These are phyloP conservation scores for Amblyornis subalaris DNA, from an alignment of 2,113 vertebrate species.

Conservation along the genomic window DNA sequence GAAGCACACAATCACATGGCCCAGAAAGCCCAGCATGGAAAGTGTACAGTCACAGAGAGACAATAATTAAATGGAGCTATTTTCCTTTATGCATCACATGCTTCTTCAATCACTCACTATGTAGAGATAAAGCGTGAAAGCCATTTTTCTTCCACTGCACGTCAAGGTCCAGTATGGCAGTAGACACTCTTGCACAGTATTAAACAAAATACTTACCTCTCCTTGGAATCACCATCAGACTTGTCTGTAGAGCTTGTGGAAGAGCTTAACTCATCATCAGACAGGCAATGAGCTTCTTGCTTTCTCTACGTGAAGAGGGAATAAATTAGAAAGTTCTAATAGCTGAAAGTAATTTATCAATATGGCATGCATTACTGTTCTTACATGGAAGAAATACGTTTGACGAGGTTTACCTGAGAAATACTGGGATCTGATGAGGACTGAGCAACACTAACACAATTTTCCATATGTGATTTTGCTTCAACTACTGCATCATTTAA, in stretches of 20 bases:
- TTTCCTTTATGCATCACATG: background rate
- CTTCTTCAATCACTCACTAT: background rate
- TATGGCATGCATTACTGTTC: background rate
- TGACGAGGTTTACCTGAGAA: constrained; percentile 53
- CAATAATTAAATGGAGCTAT: background rate
- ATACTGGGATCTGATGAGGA: constrained; percentile 67
- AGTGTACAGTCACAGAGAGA: background rate
- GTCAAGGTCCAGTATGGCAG: background rate
- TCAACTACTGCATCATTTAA: constrained; percentile 67
- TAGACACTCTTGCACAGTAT: background rate
- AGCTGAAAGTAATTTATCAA: background rate
- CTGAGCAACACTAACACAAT: constrained; percentile 37
- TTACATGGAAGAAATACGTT: background rate
- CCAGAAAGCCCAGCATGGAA: background rate
- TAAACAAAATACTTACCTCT: constrained; percentile 72
- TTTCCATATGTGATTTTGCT: constrained; percentile 53
- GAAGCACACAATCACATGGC: background rate
- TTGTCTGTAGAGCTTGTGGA: constrained; percentile 93
- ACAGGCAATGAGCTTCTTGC: constrained; percentile 52
- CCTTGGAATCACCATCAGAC: constrained; percentile 85
- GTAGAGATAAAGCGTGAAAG: background rate
- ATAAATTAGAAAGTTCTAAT: background rate
- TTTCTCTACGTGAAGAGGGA: constrained; percentile 51
- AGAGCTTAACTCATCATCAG: constrained; percentile 87
- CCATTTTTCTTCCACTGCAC: background rate